Evolutionary conservation across 1,140 invertebrate genomes (phyloP).

Genomic region (Dufourea novaeangliae): DNA sequence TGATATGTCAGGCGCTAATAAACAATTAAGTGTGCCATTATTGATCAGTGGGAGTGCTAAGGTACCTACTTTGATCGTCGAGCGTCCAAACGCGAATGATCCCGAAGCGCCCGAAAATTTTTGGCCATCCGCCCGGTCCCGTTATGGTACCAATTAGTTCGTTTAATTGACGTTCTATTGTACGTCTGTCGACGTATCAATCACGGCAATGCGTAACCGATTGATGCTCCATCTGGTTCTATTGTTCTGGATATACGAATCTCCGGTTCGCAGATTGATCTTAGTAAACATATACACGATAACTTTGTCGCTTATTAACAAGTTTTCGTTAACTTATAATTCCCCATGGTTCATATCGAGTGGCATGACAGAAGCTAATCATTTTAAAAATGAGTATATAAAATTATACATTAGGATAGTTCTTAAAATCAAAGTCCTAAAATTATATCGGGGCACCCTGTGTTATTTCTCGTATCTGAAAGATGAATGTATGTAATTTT

Average conservation of each 20-base stretch:
- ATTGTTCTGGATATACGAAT: constrained; percentile 10
- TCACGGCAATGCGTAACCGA: constrained; percentile 27
- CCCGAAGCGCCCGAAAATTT: background rate
- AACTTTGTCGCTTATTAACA: background rate
- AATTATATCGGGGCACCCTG: no score
- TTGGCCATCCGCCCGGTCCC: background rate
- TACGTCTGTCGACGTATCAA: constrained; percentile 28
- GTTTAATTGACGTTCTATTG: constrained; percentile 38
- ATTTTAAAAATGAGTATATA: no score
- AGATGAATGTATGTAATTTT: no score
- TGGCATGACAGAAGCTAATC: no score
- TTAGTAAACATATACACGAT: background rate
- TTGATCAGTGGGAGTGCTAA: background rate
- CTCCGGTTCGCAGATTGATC: background rate
- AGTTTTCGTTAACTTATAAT: no score
- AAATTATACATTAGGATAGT: no score
- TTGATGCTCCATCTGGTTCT: constrained; percentile 31
- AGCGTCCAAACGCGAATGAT: background rate
- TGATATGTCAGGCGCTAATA: background rate
- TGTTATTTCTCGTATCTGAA: no score
- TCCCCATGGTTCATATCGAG: no score
- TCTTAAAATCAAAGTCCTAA: no score
- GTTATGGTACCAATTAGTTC: constrained; percentile 30
- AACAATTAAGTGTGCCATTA: background rate
- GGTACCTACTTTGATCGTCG: background rate